Evolutionary conservation across 1,140 invertebrate genomes (phyloP), one percentile per base, ranked within the genome.

Genomic region (Aphelenchoides besseyi): DNA sequence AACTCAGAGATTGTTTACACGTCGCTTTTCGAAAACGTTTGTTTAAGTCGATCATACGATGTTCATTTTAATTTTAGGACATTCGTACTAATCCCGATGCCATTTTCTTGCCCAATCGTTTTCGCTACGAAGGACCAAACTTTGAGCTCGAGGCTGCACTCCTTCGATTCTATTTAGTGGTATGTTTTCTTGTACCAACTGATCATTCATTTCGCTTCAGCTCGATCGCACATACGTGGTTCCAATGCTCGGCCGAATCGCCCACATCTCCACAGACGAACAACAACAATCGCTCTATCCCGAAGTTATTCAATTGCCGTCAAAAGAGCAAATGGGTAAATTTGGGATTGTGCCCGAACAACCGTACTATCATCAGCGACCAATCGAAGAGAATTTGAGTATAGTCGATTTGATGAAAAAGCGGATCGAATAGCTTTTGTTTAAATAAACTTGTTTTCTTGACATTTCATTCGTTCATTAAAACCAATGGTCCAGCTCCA

Each of bases 151-250:
- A 83, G 73, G 82, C 81, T 0, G 77, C 68, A 57, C 35, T 84
- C 12, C 33, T 83, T 68, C 70, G 82, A 35, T 83, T 83, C 59
- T 84, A 83, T 33, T 30, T 83, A 30, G 79, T 78, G 8, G 82
- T 82, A 33, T 48, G 75, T 76, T 48, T 23, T 26, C 74, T 12
- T 41, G n/a, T 70, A 41, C 33, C 2, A 32, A 9, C 2, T 62
- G 5, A 77, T 73, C 5, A 28, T 79, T 70, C 16, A 16, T 2
- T 76, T 79, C 69, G 18, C 29, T 35, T 69, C 54, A 67, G 70
- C 8, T 5, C 12, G 26, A 73, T 63, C 9, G 28, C 5, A 5
- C 8, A 23, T 82, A 83, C 33, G 73, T 84, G 68, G 78, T 82
- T 1, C 81, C 81, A 8, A 81, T 82, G 80, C 3, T 82, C 32